Base-by-base conservation (phyloP, 2,113 vertebrate genomes). In the Prunella himalayana region DNA sequence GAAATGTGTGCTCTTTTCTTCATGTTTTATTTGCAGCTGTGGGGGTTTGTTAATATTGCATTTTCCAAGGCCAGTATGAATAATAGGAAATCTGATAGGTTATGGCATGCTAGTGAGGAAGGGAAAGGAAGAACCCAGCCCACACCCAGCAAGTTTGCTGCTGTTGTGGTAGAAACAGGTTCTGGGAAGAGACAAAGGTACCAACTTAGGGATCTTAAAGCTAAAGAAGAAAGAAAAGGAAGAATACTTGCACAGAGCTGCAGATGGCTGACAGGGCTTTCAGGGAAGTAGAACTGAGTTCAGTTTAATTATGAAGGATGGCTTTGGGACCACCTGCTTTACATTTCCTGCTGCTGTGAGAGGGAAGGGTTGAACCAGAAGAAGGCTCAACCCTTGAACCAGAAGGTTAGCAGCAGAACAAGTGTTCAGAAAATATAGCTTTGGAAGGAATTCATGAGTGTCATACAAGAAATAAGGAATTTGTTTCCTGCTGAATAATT, bases 251-350 rank as follows among this genome's bases (percentile, higher is more conserved):
- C 33, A 27, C 18, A 22, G 63, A 80, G 35, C 28, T 86, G 49
- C 30, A 50, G 49, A 22, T 45, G 53, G 3, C 53, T 72, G 63
- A 25, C 9, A 22, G 3, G 54, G 24, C 59, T 86, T 73, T 51
- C n/a, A 44, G 59, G 23, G 25, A 41, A 66, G 42, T 25, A 63
- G 35, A 69, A 18, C 16, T 60, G 11, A 3, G 41, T 53, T 88
- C 35, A 15, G 0, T 19, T 44, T 1, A 4, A 9, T 64, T 70
- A 6, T 0, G 3, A 49, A 57, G 35, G 19, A 53, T 65, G 11
- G 24, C 28, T 75, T 49, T 84, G 47, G 44, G 64, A 45, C 20
- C 6, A 7, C 5, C 41, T 82, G 31, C n/a, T 37, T n/a, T 13
- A 21, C 4, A 3, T 27, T 30, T 86, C 35, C 53, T 82, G 44